These are phyloP conservation scores for Sebastes melanostomus DNA, from an alignment of 2,797 vertebrate species.

Conservation along the genomic window DNA sequence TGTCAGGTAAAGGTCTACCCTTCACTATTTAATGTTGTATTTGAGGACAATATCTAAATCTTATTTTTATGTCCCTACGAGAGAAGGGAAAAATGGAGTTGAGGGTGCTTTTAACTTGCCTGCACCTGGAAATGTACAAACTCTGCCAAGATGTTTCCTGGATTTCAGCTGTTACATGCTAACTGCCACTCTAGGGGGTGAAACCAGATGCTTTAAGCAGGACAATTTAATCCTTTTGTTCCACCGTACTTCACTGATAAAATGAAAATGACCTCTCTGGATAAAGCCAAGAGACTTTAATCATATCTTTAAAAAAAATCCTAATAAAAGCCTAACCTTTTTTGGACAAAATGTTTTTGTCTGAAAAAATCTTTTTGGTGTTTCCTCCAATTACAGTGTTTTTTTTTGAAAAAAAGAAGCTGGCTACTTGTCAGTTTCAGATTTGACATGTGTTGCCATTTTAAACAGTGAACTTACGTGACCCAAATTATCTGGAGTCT, in stretches of 20 bases:
- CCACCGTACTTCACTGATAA: constrained; percentile 24
- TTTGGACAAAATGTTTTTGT: constrained; percentile 12
- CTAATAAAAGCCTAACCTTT: constrained; percentile 18
- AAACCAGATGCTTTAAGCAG: constrained; percentile 45
- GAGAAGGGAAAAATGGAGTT: not conserved
- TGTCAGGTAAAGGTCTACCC: not conserved
- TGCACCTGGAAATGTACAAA: constrained; percentile 47
- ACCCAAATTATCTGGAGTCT: constrained; percentile 47
- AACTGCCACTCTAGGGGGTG: constrained; percentile 43
- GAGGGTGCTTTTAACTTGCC: constrained; percentile 23
- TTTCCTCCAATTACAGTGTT: constrained; percentile 34
- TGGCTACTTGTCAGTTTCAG: constrained; percentile 42
- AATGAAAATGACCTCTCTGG: constrained; percentile 23
- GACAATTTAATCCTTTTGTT: constrained; percentile 40
- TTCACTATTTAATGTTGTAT: constrained; percentile 1
- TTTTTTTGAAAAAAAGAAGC: not conserved
- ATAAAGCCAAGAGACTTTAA: constrained; percentile 19
- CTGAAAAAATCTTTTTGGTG: constrained; percentile 6
- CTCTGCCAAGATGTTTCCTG: constrained; percentile 53
- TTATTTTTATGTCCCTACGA: constrained; percentile 18
- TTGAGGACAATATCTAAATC: constrained; percentile 9
- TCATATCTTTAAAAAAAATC: constrained; percentile 7
- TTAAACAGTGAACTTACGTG: constrained; percentile 56
- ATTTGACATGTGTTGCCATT: constrained; percentile 62
- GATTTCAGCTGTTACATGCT: constrained; percentile 37